phyloP scores from a whole-genome alignment of 2,888 invertebrate species.

The Platynereis dumerilii region DNA sequence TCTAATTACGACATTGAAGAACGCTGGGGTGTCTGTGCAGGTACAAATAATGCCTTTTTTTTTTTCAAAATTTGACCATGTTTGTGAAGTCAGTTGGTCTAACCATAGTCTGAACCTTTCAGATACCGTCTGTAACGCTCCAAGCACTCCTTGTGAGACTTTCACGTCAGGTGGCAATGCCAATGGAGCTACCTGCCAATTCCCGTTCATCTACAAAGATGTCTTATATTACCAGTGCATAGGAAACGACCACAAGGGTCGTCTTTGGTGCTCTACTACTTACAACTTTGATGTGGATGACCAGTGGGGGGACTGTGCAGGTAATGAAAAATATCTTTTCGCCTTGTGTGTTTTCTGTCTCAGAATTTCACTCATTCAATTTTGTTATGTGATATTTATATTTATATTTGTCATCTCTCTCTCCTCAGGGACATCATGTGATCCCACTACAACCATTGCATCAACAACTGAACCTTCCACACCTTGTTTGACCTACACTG shows the following conservation, averaged over 20 bases:
- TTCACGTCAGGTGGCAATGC: neutral
- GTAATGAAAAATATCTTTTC: neutral
- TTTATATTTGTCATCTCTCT: neutral
- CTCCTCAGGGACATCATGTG: neutral
- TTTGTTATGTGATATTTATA: too few species aligned
- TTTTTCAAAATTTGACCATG: too few species aligned
- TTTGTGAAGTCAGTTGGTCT: too few species aligned
- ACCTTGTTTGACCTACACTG: neutral
- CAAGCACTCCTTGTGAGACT: conserved; percentile 1
- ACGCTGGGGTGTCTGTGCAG: conserved; percentile 5
- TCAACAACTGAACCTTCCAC: conserved; percentile 1
- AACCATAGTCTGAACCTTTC: too few species aligned
- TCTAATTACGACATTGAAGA: neutral
- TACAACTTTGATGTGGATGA: conserved; percentile 20
- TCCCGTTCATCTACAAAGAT: conserved; percentile 1
- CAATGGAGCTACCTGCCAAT: neutral
- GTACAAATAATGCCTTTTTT: neutral
- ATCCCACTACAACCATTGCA: neutral
- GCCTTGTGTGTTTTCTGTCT: too few species aligned
- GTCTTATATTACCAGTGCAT: neutral
- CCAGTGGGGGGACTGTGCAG: conserved; percentile 16
- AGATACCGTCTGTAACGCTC: too few species aligned
- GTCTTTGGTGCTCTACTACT: conserved; percentile 22
- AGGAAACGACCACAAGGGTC: neutral
- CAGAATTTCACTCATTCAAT: too few species aligned